Evolutionary conservation across 1,140 invertebrate genomes (phyloP), one percentile per base, ranked within the genome.

Genomic region (Drosophila bipectinata): DNA sequence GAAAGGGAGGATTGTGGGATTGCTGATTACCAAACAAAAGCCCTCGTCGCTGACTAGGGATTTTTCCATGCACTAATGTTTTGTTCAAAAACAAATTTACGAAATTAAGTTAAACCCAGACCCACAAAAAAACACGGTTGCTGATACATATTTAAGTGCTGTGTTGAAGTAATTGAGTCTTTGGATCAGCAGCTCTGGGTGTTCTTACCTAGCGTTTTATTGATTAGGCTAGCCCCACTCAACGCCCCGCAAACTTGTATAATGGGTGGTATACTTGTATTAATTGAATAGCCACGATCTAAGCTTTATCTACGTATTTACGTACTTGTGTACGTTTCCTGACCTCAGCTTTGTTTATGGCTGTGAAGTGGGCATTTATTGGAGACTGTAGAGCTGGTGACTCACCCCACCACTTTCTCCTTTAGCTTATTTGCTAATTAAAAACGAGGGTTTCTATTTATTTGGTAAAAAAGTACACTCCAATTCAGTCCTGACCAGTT

Each of bases 1-100:
- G 21, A 14, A 9, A 18, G 41, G 26, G 18, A 48, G 53, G 56
- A 49, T 49, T 41, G 49, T 49, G 41, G 53, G 56, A 49, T 49
- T 41, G 49, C 41, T 72, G 51, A 72, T 67, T 67, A 67, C 59
- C 63, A 67, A 64, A 67, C 63, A 63, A 67, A 67, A 47, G 61
- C 32, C 41, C 51, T 8, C 12, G 37, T 1, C 12, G 66, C 62
- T 68, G 66, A 69, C 62, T 0, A 6, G 32, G 52, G 44, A 57
- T 69, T 57, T 62, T 69, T 71, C 67, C 67, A 32, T 28, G 15
- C 49, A 24, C 14, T 34, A n/a, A 44, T 66, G 54, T 54, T 30
- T 53, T 44, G 8, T n/a, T 21, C n/a, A 0, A 56, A 48, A 57
- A 69, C 30, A 26, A 57, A 69, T 69, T 71, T 48, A 41, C 7